Evolutionary conservation across 2,888 invertebrate species (phyloP).

Genomic region (Platypus cylindrus): DNA sequence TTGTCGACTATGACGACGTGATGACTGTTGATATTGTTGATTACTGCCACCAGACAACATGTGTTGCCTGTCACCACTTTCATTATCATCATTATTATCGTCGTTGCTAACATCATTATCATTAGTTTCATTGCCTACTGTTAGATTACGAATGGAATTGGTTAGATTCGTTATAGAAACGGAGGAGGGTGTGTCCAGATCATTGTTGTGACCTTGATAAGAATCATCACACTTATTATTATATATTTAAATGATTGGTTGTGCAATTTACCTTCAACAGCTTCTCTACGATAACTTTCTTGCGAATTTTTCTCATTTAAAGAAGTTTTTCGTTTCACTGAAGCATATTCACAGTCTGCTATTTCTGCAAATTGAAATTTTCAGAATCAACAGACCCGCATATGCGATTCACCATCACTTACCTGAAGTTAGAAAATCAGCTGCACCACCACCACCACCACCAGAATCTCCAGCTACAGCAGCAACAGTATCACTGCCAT

Average conservation of each 20-base stretch:
- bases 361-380: neutral
- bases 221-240: neutral
- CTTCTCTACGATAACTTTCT: constrained; percentile 21
- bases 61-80: too few species aligned
- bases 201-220: constrained; percentile 9
- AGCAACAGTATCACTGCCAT: too few species aligned
- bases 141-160: constrained; percentile 29
- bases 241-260: neutral
- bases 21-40: constrained; percentile 17
- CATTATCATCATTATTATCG: too few species aligned
- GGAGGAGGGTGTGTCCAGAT: too few species aligned
- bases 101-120: constrained; percentile 22
- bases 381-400: constrained; percentile 1
- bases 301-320: constrained; percentile 16
- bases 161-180: constrained; percentile 10
- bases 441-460: too few species aligned
- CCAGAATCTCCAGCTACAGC: too few species aligned
- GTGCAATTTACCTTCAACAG: constrained; percentile 26
- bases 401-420: neutral
- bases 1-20: constrained; percentile 23
- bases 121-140: constrained; percentile 29
- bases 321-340: too few species aligned
- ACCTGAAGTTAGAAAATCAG: too few species aligned
- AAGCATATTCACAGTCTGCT: constrained; percentile 1
- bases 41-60: too few species aligned